phyloP scores from a whole-genome alignment of 2,113 vertebrate species.

The Melanocharis versteri region DNA sequence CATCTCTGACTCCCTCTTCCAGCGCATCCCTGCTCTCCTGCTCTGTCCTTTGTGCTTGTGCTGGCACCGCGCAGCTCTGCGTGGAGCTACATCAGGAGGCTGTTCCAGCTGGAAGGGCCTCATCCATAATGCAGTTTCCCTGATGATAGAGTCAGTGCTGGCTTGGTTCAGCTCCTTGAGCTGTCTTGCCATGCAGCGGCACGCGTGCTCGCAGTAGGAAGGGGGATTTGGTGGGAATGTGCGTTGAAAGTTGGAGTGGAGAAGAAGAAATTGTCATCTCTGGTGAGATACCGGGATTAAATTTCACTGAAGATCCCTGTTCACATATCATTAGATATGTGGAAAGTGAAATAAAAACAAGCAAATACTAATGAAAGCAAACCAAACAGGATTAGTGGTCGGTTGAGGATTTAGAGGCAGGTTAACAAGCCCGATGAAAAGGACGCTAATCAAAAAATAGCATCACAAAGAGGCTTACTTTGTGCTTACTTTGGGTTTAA shows the following conservation, averaged over 20 bases:
- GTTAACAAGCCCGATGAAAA: not conserved
- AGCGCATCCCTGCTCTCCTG: not conserved
- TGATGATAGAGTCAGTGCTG: rapidly evolving
- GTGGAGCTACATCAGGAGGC: not conserved
- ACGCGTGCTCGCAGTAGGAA: not conserved
- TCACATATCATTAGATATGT: rapidly evolving
- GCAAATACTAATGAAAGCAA: not conserved
- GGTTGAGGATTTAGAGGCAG: not conserved
- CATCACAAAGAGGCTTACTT: not conserved
- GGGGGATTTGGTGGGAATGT: not conserved
- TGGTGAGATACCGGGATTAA: not conserved
- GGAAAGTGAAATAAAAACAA: not conserved
- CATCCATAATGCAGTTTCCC: not conserved
- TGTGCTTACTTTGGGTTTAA: not conserved
- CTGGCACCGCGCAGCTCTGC: not conserved
- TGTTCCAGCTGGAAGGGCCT: not conserved
- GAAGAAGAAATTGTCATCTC: not conserved
- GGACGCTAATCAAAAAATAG: not conserved
- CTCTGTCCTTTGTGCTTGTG: not conserved
- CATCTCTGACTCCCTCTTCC: not conserved
- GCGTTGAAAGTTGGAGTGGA: not conserved
- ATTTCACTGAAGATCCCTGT: not conserved
- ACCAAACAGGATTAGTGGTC: not conserved
- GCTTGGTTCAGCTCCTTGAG: not conserved
- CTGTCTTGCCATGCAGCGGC: not conserved